Conservation (phyloP, 2,888 invertebrate genomes). For the Pecten maximus region DNA sequence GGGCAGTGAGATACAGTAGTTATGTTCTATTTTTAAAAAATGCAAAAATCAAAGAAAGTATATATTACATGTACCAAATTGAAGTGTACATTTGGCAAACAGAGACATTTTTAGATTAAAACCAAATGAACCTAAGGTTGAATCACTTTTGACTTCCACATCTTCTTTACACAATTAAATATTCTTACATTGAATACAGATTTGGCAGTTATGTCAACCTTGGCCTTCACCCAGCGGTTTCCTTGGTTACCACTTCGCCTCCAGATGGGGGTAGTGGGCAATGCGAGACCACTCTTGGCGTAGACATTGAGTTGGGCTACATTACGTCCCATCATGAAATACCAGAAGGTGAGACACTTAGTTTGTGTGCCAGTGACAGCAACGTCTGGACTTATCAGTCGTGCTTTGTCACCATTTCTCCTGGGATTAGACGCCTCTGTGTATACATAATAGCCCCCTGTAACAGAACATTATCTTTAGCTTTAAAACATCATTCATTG, state of each 20-base stretch:
- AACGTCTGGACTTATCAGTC: conserved; percentile 72
- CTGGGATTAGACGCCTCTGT: conserved; percentile 73
- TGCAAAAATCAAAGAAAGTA: no score
- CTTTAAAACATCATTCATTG: no score
- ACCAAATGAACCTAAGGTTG: no score
- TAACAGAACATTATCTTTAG: neutral
- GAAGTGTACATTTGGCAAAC: no score
- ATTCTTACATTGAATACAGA: conserved; percentile 69
- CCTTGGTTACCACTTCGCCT: conserved; percentile 73
- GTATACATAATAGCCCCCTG: conserved; percentile 76
- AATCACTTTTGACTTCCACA: no score
- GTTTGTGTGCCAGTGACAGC: conserved; percentile 56
- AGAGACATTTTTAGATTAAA: no score
- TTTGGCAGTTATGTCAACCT: conserved; percentile 58
- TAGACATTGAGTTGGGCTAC: conserved; percentile 70
- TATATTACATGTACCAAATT: no score
- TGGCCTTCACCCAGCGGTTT: conserved; percentile 70
- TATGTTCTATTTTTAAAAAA: no score
- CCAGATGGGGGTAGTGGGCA: conserved; percentile 69
- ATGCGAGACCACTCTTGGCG: conserved; percentile 62
- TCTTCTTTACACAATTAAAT: no score
- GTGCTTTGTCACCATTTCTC: conserved; percentile 66
- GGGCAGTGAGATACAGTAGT: no score
- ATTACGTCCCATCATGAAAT: conserved; percentile 74
- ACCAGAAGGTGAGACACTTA: conserved; percentile 76